phyloP scores from a whole-genome alignment of 92 coral and sea anemone genomes.

The Epizoanthus illoricatus region DNA sequence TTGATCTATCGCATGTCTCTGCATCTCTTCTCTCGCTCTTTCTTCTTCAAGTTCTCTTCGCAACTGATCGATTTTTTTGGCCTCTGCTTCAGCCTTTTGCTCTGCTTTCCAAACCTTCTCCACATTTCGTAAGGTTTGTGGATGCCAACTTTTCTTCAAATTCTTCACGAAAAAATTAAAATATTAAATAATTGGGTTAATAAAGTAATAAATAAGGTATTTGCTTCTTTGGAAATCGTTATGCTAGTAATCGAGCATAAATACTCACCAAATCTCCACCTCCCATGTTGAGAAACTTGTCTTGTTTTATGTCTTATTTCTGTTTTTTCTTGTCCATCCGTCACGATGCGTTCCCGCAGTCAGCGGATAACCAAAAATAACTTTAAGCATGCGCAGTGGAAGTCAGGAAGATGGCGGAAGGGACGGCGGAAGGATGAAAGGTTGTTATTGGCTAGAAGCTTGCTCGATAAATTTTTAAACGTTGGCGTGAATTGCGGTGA shows the following conservation, averaged over 20 bases:
- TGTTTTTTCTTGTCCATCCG: neutral
- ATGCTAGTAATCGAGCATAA: neutral
- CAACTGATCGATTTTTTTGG: conserved; percentile 95
- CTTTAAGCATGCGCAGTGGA: conserved; percentile 3
- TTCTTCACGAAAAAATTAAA: conserved; percentile 61
- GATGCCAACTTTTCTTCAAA: conserved; percentile 99
- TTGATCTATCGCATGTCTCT: conserved; percentile 93
- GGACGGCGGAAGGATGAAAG: too few species aligned
- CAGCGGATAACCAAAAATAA: neutral
- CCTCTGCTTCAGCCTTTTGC: conserved; percentile 96
- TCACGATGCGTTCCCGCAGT: neutral
- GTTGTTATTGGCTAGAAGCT: too few species aligned
- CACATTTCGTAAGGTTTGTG: conserved; percentile 97
- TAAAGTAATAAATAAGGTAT: neutral
- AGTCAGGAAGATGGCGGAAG: too few species aligned
- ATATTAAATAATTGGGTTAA: neutral
- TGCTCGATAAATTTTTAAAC: neutral
- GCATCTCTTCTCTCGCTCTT: conserved; percentile 97
- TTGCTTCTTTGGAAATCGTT: neutral
- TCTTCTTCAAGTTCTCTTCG: conserved; percentile 92
- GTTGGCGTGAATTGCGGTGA: neutral
- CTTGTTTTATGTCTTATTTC: neutral
- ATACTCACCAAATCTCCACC: conserved; percentile 98
- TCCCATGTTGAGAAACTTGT: conserved; percentile 67
- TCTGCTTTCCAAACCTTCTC: conserved; percentile 99